Base-by-base conservation (phyloP, 2,888 invertebrate genomes). In the Drosophila borborema region DNA sequence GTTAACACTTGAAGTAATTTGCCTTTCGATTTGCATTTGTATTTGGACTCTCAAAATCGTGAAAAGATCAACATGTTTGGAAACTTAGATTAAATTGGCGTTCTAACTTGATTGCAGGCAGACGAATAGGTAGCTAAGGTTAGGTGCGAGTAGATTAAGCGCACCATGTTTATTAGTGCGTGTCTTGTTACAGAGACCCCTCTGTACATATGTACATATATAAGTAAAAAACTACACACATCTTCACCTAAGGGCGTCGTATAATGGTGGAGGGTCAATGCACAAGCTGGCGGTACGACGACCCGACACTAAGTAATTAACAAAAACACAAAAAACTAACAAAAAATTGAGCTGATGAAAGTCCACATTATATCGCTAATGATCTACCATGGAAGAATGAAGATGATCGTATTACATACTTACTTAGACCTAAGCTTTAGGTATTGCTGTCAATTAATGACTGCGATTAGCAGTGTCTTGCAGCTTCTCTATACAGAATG, bases 231-330 rank as follows among this genome's bases (percentile, higher is more conserved):
- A 38, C 18, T 20, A 49, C 40, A 64, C 36, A 48, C 31, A 12
- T 62, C 59, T 67, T 20, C 16, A 12, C 55, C 80, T 66, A 70
- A 73, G 64, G 70, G 76, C 68, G 53, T 20, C 51, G 43, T 55
- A 63, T 64, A 58, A 60, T 72, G 46, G 62, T 61, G 58, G 63
- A 72, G 65, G 81, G 80, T 80, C 77, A 80, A 77, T 72, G 80
- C 69, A 81, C 78, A 78, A 65, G 58, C 62, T 58, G 45, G 60
- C n/a, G 60, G 81, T 66, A 40, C 80, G 74, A 56, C 77, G 80
- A 80, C 80, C 40, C 40, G 48, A 34, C 46, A 45, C 54, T 53
- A 58, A 49, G 75, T 65, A 79, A 79, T 74, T 79, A 79, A 66
- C 64, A 53, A 51, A 51, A 76, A 55, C 48, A 41, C 16, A 46